Conservation (phyloP, 2,888 invertebrate species). For the Watsonalla cultraria region DNA sequence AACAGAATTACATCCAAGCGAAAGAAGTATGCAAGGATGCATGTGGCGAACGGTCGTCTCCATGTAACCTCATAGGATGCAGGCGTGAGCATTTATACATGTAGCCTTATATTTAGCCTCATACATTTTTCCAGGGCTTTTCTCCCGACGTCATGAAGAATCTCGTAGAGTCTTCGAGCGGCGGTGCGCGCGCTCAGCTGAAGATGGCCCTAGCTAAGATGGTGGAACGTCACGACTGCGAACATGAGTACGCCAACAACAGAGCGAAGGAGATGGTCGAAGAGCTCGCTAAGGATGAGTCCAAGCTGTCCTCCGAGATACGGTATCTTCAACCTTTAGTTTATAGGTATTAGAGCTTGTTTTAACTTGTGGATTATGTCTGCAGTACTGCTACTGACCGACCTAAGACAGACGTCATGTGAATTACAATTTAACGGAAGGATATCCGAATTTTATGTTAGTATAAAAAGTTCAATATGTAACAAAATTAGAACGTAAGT, state of each 20-base stretch:
- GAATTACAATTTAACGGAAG: no score
- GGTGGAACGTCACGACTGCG: constrained; percentile 77
- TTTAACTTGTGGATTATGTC: background rate
- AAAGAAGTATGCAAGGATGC: no score
- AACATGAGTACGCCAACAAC: constrained; percentile 78
- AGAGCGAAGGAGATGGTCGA: constrained; percentile 73
- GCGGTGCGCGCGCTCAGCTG: constrained; percentile 79
- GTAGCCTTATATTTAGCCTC: no score
- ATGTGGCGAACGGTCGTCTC: no score
- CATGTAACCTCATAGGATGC: no score
- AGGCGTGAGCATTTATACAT: no score
- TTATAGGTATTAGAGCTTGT: constrained; percentile 41
- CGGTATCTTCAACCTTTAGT: constrained; percentile 78
- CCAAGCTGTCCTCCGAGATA: constrained; percentile 77
- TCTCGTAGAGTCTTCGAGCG: constrained; percentile 74
- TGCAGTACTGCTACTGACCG: no score
- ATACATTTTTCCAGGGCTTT: constrained; percentile 79
- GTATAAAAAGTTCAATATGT: no score
- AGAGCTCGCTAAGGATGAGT: constrained; percentile 78
- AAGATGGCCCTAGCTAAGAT: constrained; percentile 77
- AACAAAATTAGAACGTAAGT: no score
- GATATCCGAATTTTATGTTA: no score
- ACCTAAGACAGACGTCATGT: no score
- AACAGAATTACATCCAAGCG: no score
- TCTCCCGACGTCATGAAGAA: constrained; percentile 76